Evolutionary conservation across 2,797 vertebrate species (phyloP), one percentile per base, ranked within the genome.

Genomic region (Sebastes variabilis): DNA sequence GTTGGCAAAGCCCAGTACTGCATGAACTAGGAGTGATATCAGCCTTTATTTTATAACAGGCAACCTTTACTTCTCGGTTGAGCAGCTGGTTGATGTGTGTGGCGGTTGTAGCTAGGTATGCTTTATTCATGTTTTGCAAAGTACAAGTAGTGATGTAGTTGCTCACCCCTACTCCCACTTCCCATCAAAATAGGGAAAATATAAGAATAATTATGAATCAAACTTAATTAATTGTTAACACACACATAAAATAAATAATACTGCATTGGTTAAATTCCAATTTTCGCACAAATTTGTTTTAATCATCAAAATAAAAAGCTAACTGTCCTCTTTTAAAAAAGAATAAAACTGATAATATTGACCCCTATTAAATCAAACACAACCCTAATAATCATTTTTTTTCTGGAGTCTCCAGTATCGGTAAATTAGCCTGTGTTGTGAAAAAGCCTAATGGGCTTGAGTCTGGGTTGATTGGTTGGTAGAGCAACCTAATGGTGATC

Each of bases 401-500:
- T 46, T 42, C 34, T 73, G n/a, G 14, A 61, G 30, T 34, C 16
- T 60, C 49, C 61, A 54, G 25, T 30, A 32, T 59, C 9, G 3
- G 13, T 62, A 60, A 66, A 69, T 42, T 56, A 71, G 72, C 55
- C 30, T 38, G 29, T 67, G 25, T 69, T 69, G 18, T 64, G 42
- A 65, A 60, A 67, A 59, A 69, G 61, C 56, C 29, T 72, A 75
- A 84, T 71, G 49, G 78, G 56, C 46, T 77, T 27, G 34, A 75
- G 49, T 78, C 67, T 52, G 64, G 29, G 58, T 27, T 66, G 75
- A 70, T 38, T 67, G 49, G 60, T 60, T 73, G 38, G 64, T 46
- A 58, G 61, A 75, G 77, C 70, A 71, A 76, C 62, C 66, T 62
- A 81, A 69, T 70, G 55, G 56, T 80, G 88, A 89, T 89, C 81